Evolutionary conservation across 2,888 invertebrate species (phyloP).

Genomic region (Perizoma affinitatum): DNA sequence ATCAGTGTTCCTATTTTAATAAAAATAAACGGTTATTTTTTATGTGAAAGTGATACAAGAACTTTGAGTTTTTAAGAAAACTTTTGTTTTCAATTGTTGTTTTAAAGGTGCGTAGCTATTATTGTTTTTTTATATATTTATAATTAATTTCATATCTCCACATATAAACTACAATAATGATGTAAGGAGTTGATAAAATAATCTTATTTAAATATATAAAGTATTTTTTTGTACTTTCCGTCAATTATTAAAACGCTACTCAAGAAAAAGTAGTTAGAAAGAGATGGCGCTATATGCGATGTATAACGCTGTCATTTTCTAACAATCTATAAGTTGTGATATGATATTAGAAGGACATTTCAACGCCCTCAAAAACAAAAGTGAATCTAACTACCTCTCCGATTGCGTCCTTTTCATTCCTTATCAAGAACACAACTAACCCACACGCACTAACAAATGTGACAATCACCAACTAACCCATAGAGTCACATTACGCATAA

Average conservation of each 20-base stretch:
- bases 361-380: slow-evolving; percentile 1
- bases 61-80: slow-evolving; percentile 5
- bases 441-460: slow-evolving; percentile 40
- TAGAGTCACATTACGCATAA: slow-evolving; percentile 58
- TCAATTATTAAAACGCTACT: neutral
- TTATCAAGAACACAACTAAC: slow-evolving; percentile 28
- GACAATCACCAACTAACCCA: slow-evolving; percentile 43
- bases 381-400: slow-evolving; percentile 2
- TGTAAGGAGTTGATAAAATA: too few species aligned
- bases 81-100: slow-evolving; percentile 24
- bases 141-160: too few species aligned
- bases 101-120: slow-evolving; percentile 49
- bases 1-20: slow-evolving; percentile 9
- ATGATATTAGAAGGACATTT: neutral
- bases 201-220: neutral
- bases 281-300: too few species aligned
- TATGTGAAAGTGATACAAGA: slow-evolving; percentile 28
- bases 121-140: neutral
- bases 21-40: slow-evolving; percentile 2
- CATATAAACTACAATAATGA: too few species aligned
- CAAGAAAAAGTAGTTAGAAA: too few species aligned
- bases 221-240: neutral
- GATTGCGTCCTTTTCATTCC: slow-evolving; percentile 29
- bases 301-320: too few species aligned
- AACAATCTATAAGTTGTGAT: too few species aligned